Conservation (phyloP, 1,140 invertebrate species). For the Aporrectodea caliginosa region DNA sequence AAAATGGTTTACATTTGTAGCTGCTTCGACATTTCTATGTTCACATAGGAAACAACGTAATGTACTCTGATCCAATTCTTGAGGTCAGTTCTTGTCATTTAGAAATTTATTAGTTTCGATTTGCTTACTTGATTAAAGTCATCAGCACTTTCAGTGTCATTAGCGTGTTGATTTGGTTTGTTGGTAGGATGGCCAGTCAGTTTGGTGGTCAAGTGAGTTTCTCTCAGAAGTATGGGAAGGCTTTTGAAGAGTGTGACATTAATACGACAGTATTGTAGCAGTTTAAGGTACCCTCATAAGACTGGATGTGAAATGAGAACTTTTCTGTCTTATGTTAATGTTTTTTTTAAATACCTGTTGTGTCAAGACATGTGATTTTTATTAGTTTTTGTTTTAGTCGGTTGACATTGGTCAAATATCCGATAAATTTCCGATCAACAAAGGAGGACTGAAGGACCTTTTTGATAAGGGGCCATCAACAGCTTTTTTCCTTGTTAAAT, state of each 20-base stretch:
- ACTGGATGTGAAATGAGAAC: neutral
- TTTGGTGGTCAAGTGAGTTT: neutral
- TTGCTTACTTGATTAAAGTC: neutral
- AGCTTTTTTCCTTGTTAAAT: constrained; percentile 96
- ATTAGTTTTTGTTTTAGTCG: constrained; percentile 40
- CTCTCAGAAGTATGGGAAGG: no score
- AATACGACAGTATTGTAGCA: neutral
- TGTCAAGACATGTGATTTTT: no score
- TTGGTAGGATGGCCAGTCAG: neutral
- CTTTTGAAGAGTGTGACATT: no score
- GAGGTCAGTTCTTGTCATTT: constrained; percentile 65
- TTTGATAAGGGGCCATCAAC: constrained; percentile 92
- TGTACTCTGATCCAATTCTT: constrained; percentile 87
- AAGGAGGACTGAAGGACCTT: constrained; percentile 75
- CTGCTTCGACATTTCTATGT: constrained; percentile 90
- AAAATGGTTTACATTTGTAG: constrained; percentile 45
- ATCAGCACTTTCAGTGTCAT: neutral
- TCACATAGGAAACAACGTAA: constrained; percentile 88
- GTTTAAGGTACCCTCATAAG: neutral
- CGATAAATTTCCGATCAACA: constrained; percentile 10
- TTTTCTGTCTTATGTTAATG: neutral
- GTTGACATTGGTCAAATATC: constrained; percentile 6
- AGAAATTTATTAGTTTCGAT: neutral
- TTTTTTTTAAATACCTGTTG: no score
- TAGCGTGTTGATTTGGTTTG: neutral